Percentiles rank a stretch among this genome's conserved stretches.
phyloP scores from a whole-genome alignment of 35 echinoderm and acorn worm genomes.

The Eucidaris tribuloides region DNA sequence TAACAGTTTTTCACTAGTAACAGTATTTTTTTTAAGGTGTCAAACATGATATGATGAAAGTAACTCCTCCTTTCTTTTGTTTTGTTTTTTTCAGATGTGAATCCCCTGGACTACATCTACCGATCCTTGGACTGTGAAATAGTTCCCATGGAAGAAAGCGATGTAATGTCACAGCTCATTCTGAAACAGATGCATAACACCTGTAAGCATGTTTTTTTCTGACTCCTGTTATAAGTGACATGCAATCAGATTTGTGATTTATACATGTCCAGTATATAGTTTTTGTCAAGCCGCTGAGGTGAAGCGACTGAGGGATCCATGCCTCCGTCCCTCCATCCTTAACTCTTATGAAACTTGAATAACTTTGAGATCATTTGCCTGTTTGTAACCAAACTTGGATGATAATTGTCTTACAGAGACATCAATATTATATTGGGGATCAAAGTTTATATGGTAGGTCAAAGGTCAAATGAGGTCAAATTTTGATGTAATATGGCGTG shows the following conservation, averaged over 20 bases:
- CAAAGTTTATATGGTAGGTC: no score
- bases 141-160: slow-evolving; percentile 56
- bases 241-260: not conserved
- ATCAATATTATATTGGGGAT: no score
- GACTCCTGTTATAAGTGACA: not conserved
- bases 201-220: slow-evolving; percentile 35
- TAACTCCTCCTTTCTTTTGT: not conserved
- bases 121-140: slow-evolving; percentile 77
- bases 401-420: no score
- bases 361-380: no score
- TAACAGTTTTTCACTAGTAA: not conserved
- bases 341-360: not conserved
- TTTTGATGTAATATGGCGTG: no score
- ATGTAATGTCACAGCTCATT: slow-evolving; percentile 67
- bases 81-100: slow-evolving; percentile 47
- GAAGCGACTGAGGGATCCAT: not conserved
- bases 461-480: no score
- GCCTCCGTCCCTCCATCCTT: not conserved
- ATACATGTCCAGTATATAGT: not conserved
- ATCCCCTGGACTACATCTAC: slow-evolving; percentile 91
- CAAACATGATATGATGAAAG: not conserved
- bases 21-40: not conserved
- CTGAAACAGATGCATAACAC: slow-evolving; percentile 82
- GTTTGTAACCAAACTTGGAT: no score
- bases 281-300: not conserved